Evolutionary conservation across 1,140 invertebrate genomes (phyloP), one percentile per base, ranked within the genome.

Genomic region (Drosophila carrolli): DNA sequence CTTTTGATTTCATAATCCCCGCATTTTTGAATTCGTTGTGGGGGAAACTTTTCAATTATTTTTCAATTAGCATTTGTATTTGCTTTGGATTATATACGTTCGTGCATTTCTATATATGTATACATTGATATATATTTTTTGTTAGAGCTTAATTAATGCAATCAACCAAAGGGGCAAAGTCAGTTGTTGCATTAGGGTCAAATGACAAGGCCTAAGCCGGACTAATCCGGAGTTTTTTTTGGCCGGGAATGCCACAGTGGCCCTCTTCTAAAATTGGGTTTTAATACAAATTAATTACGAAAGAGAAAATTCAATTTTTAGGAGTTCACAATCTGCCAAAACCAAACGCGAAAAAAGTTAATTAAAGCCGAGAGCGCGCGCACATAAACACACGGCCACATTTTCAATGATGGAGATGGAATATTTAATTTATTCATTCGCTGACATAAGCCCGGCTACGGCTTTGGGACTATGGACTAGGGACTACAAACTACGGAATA

Each of bases 341-440:
- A 48, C 44, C 50, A 60, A 53, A 67, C 50, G 56, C 62, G 43
- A 60, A 76, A 59, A 74, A 78, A 82, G 62, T 78, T 82, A 70
- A 82, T 82, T 82, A 82, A 82, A 78, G 79, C 68, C 61, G 16
- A 43, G 50, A 13, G 47, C 47, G 40, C 40, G 47, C 37, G 41
- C 59, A 60, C 29, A 55, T 19, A 38, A 37, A 40, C 19, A 40
- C 14, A 50, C 38, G 44, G 40, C 35, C 62, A 70, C 59, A 79
- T 75, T 75, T 70, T 75, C 46, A 76, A 80, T 65, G 73, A 58
- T 77, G 67, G 74, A 77, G 74, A 68, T 76, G 41, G 67, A 75
- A 75, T 75, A 86, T 82, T 78, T 81, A 81, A 86, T 86, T 86
- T 82, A 86, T 86, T 88, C 75, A 88, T 88, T 88, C 67, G 74